Conservation (phyloP, 2,888 invertebrate species). For the Phanerotoma sp. region DNA sequence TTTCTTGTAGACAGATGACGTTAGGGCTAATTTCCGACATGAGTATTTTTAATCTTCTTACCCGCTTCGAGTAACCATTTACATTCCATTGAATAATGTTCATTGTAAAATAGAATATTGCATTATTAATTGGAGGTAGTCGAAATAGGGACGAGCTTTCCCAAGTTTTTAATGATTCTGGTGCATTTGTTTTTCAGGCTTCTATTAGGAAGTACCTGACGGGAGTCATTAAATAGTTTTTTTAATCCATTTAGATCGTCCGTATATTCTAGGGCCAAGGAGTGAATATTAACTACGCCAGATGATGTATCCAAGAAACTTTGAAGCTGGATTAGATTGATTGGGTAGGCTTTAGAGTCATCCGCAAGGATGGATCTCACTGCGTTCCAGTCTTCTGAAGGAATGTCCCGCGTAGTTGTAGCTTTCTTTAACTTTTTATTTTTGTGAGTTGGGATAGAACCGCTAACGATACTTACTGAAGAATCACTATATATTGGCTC, state of each 20-base stretch:
- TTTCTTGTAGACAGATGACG: constrained; percentile 15
- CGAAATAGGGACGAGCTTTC: too few species aligned
- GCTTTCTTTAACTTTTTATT: background rate
- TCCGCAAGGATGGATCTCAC: background rate
- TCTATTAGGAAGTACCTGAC: too few species aligned
- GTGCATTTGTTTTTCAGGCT: too few species aligned
- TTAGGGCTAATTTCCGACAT: background rate
- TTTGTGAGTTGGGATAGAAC: background rate
- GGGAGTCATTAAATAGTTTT: background rate
- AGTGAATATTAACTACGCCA: background rate
- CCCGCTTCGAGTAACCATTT: background rate
- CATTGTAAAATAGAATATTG: too few species aligned
- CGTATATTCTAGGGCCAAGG: background rate
- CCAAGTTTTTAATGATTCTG: too few species aligned
- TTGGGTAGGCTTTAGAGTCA: background rate
- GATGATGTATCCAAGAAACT: background rate
- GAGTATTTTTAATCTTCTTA: constrained; percentile 7
- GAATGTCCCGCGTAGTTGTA: background rate
- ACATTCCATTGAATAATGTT: constrained; percentile 19
- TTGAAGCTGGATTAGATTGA: background rate
- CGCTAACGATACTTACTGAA: too few species aligned
- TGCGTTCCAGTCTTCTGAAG: background rate
- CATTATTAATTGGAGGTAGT: too few species aligned
- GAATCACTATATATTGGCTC: too few species aligned
- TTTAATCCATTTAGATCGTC: background rate